Evolutionary conservation across 2,888 invertebrate species (phyloP).

Genomic region (Eledona agricola): DNA sequence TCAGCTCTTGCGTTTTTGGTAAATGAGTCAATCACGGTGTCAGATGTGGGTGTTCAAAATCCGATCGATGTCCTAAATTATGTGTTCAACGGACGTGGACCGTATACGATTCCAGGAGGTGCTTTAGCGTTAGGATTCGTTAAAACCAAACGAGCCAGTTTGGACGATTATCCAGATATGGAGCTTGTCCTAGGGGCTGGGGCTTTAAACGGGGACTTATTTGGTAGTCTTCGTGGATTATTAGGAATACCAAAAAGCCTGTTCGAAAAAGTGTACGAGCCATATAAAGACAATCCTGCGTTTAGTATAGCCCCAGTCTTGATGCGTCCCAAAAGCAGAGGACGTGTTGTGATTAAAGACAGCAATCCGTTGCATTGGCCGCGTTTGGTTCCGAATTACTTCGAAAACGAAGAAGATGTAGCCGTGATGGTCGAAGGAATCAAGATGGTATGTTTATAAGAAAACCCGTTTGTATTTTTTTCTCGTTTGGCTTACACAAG

Average conservation of each 20-base stretch:
- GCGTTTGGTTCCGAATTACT: conserved; percentile 83
- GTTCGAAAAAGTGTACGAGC: conserved; percentile 67
- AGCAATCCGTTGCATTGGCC: conserved; percentile 80
- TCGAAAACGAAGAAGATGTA: conserved; percentile 77
- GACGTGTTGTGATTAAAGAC: conserved; percentile 75
- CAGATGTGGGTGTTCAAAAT: conserved; percentile 66
- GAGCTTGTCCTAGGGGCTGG: conserved; percentile 83
- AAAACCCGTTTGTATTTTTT: background rate
- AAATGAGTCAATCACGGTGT: conserved; percentile 73
- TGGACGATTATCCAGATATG: conserved; percentile 75
- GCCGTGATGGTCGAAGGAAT: conserved; percentile 77
- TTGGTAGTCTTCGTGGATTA: conserved; percentile 72
- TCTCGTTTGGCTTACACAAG: too few relatives aligned
- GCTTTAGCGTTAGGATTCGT: conserved; percentile 80
- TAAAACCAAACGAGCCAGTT: conserved; percentile 69
- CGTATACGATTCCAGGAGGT: conserved; percentile 79
- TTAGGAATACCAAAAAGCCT: conserved; percentile 73
- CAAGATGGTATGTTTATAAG: conserved; percentile 67
- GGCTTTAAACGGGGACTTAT: conserved; percentile 76
- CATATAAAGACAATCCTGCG: conserved; percentile 65
- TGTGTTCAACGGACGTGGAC: conserved; percentile 71
- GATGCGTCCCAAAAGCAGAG: conserved; percentile 78
- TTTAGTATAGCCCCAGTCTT: conserved; percentile 79
- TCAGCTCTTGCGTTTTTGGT: conserved; percentile 77
- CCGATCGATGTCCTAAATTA: conserved; percentile 72